Evolutionary conservation across 2,888 invertebrate species (phyloP), one percentile per base, ranked within the genome.

Genomic region (Geotrupes spiniger): DNA sequence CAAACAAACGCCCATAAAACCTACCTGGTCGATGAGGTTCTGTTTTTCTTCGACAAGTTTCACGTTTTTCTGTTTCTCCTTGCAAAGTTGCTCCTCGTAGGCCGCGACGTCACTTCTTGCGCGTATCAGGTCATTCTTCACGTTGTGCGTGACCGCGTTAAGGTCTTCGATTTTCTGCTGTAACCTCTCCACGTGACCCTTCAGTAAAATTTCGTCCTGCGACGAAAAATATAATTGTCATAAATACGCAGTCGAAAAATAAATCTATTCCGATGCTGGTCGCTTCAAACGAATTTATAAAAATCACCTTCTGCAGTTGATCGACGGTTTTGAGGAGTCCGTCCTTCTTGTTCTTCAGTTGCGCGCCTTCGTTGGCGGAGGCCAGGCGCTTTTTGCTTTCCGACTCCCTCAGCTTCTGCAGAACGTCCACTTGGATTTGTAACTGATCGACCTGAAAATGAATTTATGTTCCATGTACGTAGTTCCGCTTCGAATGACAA

Each of bases 391-490:
- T 64, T 9, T 57, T 51, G 31, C 79, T 80, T 68, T 83, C 83
- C 0, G 79, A 76, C 54, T 80, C 78, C 58, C 82, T 68, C 36
- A 83, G 70, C 1, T 77, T 73, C 54, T 81, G 78, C 29, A 83
- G 68, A 2, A 81, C 76, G 14, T 75, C 72, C 51, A 82, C 78
- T 65, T 83, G 83, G 15, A 81, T 69, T 36, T 81, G 79, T 42
- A 76, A 56, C 46, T 76, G 73, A 26, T 68, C 65, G 33, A 74
- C 65, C 63, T 74, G 64, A 15, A 57, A 49, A 44, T 15, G 8
- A 44, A 29, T 28, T 6, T 21, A 26, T 36, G 14, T 37, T 2
- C 9, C 42, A 39, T 21, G 4, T 10, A 42, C 4, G 1, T 8
- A 33, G 25, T 40, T n/a, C 2, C 15, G 2, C 14, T 16, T 17